Evolutionary conservation across 2,888 invertebrate genomes (phyloP), one percentile per base, ranked within the genome.

Genomic region (Dorcus hopei): DNA sequence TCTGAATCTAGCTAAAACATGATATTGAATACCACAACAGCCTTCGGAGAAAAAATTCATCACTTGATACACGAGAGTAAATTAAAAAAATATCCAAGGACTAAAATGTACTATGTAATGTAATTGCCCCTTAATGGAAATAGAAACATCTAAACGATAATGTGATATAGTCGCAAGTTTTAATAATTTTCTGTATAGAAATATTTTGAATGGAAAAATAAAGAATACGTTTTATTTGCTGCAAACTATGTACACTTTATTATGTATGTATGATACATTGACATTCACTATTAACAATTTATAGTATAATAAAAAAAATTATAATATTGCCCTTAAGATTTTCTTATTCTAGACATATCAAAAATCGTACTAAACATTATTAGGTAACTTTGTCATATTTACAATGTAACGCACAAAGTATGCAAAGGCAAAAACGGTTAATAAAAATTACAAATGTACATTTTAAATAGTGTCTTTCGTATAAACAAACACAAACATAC

Each of bases 321-420:
- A 45, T 23, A 45, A 45, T 41, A 41, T 41, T 41, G 41, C 41
- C 41, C 14, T 41, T 14, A 14, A 11, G 11, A 19, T 11, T 19
- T 11, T 45, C 9, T 45, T 45, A 45, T 3, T 9, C 45, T 45
- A 45, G 45, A 45, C 45, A 23, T 45, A 11, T 19, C 16, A 19
- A 19, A 43, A 45, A 11, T 16, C 19, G 16, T 23, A 45, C 45
- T 45, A 47, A 41, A 55, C 43, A 38, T 55, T 43, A 57, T 51
- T 53, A 51, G 56, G 51, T 57, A 57, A 51, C 51, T 57, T 45
- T 50, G 56, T 50, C 50, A 43, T 57, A 57, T 57, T 57, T 57
- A 57, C 56, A 57, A 7, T n/a, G 14, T 52, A 49, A 33, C 23
- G 14, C 40, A 53, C 23, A 11, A 53, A 54, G 26, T n/a, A 11